Base-by-base conservation (phyloP, 2,113 vertebrate species). In the Pithys albifrons region DNA sequence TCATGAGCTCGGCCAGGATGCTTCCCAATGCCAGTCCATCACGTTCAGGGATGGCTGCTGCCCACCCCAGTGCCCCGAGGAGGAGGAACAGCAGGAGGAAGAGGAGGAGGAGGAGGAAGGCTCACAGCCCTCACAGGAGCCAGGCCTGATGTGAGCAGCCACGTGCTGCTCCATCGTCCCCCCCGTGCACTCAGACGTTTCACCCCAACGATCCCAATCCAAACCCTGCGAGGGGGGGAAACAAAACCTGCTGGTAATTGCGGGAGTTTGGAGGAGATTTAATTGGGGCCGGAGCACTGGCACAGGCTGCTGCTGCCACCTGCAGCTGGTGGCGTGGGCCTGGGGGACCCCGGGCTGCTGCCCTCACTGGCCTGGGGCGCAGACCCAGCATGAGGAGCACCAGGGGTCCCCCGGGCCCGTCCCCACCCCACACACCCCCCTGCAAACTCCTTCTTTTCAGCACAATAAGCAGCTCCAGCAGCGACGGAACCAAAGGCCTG, bases 241-340 rank as follows among this genome's bases (percentile, higher is more conserved):
- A 75, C n/a, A 45, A 57, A 92, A 72, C 23, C 25, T 62, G 71
- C 64, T 27, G 67, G 13, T 82, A 89, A 95, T 45, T 69, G 77
- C 76, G 70, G 77, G 73, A 62, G 69, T 67, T 72, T 69, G 84
- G 89, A 95, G 86, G 58, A 81, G 89, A 92, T 93, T 89, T 91
- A 95, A 93, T 52, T 91, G 77, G 87, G 89, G 94, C 71, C 59
- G 14, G 84, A 88, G 85, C 78, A 46, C 17, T 75, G 89, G 80
- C 18, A 2, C 91, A 89, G 89, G 89, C 81, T 78, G 96, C 91
- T 95, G 93, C 96, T 95, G 95, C 96, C 96, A 96, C 96, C 95
- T 95, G 95, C 96, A 78, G 77, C 94, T 33, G 2, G 69, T 78
- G 84, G 57, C 31, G 0, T 18, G 52, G 25, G 73, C 74, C 81